These are phyloP conservation scores for Hydroisotoma schaefferi DNA, from an alignment of 2,888 invertebrate species.

Conservation along the genomic window DNA sequence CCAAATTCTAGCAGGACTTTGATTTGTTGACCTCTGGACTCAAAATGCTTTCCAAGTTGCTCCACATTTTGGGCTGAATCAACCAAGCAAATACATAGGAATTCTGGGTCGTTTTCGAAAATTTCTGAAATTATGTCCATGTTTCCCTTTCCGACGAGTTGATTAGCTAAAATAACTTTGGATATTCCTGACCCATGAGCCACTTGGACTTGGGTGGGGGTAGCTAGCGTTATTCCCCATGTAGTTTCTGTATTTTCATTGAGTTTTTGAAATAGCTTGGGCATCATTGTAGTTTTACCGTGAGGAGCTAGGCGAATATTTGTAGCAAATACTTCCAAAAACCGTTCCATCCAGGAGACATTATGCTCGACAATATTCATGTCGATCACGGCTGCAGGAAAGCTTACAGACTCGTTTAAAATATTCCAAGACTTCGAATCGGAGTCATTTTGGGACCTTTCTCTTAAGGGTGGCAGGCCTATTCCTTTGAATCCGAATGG, in stretches of 20 bases:
- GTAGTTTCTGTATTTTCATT: not conserved
- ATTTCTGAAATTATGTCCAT: slow-evolving; percentile 43
- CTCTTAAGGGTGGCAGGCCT: too few species aligned
- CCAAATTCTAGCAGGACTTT: slow-evolving; percentile 41
- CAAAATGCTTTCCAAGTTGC: slow-evolving; percentile 31
- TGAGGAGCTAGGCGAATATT: slow-evolving; percentile 36
- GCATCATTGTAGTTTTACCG: slow-evolving; percentile 44
- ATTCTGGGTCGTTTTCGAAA: slow-evolving; percentile 19
- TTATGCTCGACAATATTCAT: slow-evolving; percentile 26
- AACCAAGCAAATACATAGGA: slow-evolving; percentile 38
- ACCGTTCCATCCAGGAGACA: slow-evolving; percentile 40
- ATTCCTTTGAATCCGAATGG: too few species aligned
- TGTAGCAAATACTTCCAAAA: slow-evolving; percentile 13
- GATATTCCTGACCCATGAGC: slow-evolving; percentile 29
- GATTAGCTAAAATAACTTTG: slow-evolving; percentile 37
- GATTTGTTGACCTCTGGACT: slow-evolving; percentile 21
- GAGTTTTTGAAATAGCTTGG: slow-evolving; percentile 24
- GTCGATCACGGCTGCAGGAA: slow-evolving; percentile 38
- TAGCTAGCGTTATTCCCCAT: slow-evolving; percentile 41
- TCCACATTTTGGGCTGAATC: slow-evolving; percentile 37
- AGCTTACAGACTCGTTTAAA: slow-evolving; percentile 33
- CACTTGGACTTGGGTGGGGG: slow-evolving; percentile 30
- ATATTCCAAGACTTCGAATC: too few species aligned
- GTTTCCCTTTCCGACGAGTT: slow-evolving; percentile 37
- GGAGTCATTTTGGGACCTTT: too few species aligned